A percentile compares a stretch with the other conserved stretches of the same genome.
phyloP scores from a whole-genome alignment of 2,113 vertebrate genomes.

The Podiceps cristatus region DNA sequence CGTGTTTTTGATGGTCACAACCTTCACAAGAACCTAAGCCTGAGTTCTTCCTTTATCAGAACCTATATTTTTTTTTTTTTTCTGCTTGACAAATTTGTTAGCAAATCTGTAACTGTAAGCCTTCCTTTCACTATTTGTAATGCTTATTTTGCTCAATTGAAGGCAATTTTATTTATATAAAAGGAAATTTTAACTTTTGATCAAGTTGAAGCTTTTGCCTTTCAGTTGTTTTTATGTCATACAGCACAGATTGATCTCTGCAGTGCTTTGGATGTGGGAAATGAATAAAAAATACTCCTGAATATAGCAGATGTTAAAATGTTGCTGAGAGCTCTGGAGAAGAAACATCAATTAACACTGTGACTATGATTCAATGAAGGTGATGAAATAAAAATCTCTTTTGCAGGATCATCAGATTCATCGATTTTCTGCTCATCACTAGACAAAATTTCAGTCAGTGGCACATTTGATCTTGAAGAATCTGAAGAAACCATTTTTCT shows the following conservation, averaged over 20 bases:
- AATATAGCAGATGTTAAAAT: slow-evolving; percentile 17
- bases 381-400: background rate
- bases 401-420: background rate
- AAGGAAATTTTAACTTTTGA: background rate
- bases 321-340: background rate
- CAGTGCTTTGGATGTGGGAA: background rate
- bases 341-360: slow-evolving; percentile 5
- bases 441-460: background rate
- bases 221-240: background rate
- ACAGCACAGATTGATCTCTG: background rate
- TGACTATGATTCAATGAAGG: background rate
- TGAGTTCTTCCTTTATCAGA: background rate
- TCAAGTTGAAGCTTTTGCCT: background rate
- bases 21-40: background rate
- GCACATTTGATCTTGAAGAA: background rate
- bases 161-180: background rate
- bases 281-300: background rate
- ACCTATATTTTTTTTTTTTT: background rate
- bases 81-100: background rate
- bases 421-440: background rate
- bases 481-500: background rate
- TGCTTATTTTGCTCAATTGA: background rate
- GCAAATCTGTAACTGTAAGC: background rate
- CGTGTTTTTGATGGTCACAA: fast-evolving
- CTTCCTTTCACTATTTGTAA: background rate